phyloP scores from a whole-genome alignment of 2,797 vertebrate genomes.

The Mormyrops boulengeri region DNA sequence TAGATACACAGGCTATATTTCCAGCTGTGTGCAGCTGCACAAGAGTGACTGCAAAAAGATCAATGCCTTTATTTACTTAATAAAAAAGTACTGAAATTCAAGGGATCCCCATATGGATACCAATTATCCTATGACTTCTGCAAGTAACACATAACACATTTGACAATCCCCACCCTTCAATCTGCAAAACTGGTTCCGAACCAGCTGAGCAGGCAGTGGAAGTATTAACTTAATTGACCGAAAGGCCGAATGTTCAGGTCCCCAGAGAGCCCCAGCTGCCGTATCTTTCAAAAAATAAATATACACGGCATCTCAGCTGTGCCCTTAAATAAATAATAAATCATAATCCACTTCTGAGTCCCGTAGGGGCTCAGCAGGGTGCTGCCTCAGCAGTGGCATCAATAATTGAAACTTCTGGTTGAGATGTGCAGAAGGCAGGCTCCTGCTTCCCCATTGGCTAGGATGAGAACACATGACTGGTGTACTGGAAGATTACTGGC shows the following conservation, averaged over 20 bases:
- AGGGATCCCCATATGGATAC: background rate
- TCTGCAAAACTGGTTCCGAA: background rate
- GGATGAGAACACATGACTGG: background rate
- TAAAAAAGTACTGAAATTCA: background rate
- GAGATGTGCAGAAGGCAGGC: background rate
- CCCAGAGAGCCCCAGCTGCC: background rate
- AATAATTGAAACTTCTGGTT: slow-evolving; percentile 13
- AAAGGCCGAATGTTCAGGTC: background rate
- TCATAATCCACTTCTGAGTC: background rate
- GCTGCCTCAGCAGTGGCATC: slow-evolving; percentile 1
- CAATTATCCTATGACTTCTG: background rate
- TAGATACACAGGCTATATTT: background rate
- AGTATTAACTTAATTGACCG: background rate
- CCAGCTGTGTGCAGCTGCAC: background rate
- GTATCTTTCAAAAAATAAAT: background rate
- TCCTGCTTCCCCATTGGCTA: slow-evolving; percentile 6
- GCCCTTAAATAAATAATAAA: slow-evolving; percentile 13
- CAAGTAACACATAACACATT: background rate
- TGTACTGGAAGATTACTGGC: background rate
- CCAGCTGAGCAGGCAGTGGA: background rate
- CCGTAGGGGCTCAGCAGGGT: background rate
- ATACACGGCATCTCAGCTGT: background rate
- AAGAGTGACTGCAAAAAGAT: background rate
- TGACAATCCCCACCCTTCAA: background rate
- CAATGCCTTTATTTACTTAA: background rate